Evolutionary conservation across 2,113 vertebrate genomes (phyloP).

Genomic region (Podarcis muralis): DNA sequence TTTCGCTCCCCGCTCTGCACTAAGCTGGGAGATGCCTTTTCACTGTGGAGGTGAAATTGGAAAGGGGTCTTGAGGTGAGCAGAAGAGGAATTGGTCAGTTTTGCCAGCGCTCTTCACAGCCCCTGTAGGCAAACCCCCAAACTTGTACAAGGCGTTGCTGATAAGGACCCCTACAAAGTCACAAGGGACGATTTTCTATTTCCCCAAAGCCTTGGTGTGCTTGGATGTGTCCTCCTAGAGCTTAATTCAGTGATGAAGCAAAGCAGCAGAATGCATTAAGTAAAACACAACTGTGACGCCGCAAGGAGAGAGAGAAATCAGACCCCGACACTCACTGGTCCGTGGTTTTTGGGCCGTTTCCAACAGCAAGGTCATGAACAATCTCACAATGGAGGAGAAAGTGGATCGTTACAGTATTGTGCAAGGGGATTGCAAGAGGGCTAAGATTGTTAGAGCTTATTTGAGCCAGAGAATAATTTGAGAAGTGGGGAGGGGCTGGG

Average conservation of each 20-base stretch:
- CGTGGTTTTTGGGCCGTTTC: not conserved
- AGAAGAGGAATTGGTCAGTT: not conserved
- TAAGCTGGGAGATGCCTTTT: not conserved
- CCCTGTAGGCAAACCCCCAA: not conserved
- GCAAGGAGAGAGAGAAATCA: not conserved
- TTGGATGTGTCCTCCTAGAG: not conserved
- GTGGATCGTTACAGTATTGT: not conserved
- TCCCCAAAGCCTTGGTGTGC: no score
- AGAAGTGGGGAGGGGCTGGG: not conserved
- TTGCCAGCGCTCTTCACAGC: not conserved
- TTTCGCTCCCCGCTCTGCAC: not conserved
- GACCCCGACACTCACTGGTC: not conserved
- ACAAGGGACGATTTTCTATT: not conserved
- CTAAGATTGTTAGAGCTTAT: not conserved
- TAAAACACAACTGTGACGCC: not conserved
- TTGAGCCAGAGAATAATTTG: not conserved
- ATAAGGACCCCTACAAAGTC: not conserved
- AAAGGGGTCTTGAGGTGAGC: not conserved
- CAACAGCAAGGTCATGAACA: not conserved
- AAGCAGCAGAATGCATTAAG: not conserved
- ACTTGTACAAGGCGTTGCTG: not conserved
- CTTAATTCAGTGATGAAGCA: no score
- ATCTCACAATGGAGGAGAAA: not conserved
- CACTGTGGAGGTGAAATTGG: not conserved
- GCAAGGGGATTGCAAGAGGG: not conserved